Evolutionary conservation across 30 jellyfish, hydroid and myxozoan species (phyloP).

Genomic region (Haliclystus octoradiatus): DNA sequence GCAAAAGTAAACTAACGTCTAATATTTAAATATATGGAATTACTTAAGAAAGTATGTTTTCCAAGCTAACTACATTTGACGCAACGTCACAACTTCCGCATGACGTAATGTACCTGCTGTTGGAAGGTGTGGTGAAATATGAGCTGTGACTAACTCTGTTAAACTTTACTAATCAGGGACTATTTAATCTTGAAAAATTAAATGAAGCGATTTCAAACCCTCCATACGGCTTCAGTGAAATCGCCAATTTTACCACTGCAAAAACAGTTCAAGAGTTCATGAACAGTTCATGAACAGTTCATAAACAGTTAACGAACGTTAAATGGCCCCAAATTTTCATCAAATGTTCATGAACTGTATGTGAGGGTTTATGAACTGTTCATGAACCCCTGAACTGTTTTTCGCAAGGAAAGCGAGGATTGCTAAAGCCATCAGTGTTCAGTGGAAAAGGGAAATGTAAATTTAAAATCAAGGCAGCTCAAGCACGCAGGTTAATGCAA

Average conservation of each 20-base stretch:
- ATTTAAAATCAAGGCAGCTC: background rate
- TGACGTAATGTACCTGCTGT: slow-evolving; percentile 23
- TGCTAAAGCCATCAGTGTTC: background rate
- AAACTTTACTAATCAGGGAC: background rate
- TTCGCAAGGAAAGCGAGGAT: too few relatives aligned
- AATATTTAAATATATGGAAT: slow-evolving; percentile 28
- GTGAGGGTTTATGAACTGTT: too few relatives aligned
- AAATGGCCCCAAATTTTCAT: too few relatives aligned
- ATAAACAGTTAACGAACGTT: too few relatives aligned
- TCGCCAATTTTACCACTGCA: too few relatives aligned
- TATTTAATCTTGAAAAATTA: background rate
- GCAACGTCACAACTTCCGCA: slow-evolving; percentile 18
- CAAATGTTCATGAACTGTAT: too few relatives aligned
- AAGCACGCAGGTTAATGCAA: background rate
- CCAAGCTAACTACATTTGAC: slow-evolving; percentile 17
- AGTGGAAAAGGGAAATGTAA: background rate
- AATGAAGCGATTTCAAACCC: background rate
- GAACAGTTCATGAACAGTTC: too few relatives aligned
- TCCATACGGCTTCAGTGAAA: background rate
- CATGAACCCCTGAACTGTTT: too few relatives aligned
- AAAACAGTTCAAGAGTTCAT: too few relatives aligned
- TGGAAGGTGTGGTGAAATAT: slow-evolving; percentile 19
- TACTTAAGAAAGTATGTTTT: background rate
- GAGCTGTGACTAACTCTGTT: background rate
- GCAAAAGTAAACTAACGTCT: too few relatives aligned